Base-by-base conservation (phyloP, 92 coral and sea anemone genomes). In the Zoanthus sociatus region DNA sequence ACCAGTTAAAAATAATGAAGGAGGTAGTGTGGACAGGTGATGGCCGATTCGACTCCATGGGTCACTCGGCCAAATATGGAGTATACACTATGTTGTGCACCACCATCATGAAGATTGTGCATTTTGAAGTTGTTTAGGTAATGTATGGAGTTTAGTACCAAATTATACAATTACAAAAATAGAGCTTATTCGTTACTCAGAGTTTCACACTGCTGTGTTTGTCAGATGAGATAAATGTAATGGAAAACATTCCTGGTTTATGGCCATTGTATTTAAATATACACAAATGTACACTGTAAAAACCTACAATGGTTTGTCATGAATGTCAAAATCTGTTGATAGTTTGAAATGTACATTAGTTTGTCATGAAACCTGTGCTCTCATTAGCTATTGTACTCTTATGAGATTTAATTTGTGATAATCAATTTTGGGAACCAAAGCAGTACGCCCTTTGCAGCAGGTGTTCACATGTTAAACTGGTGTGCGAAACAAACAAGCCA, bases 61-160 rank as follows among this genome's bases (percentile, higher is more conserved):
- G n/a, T n/a, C n/a, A n/a, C 50, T 71, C 18, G 0, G 76, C 76
- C 76, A 71, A 71, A 71, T 71, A 71, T 71, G 76, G 76, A 71
- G 76, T 71, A 31, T 44, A 78, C 66, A 50, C 79, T 51, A 53
- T 77, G 88, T 50, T 77, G 21, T 77, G 84, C 46, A 58, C 84
- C 21, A 20, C 77, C 9, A 17, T 77, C 48, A 64, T 74, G 84
- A 87, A 77, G 63, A 51, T 87, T 45, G 69, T 87, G 51, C 90
- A 87, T 77, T 87, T 77, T 66, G 90, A 87, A 87, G 44, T 87
- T 16, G 83, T 77, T 21, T 84, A 87, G 84, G 84, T 87, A 76
- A 55, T 37, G 30, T 17, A 55, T 12, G 15, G 50, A 32, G 46
- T 71, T 71, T 71, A 71, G 17, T 71, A 32, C 6, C 11, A 56